Percentiles rank a stretch among this genome's conserved stretches.
These are phyloP conservation scores for Rhea pennata DNA, from an alignment of 2,113 vertebrate genomes.

Conservation along the genomic window DNA sequence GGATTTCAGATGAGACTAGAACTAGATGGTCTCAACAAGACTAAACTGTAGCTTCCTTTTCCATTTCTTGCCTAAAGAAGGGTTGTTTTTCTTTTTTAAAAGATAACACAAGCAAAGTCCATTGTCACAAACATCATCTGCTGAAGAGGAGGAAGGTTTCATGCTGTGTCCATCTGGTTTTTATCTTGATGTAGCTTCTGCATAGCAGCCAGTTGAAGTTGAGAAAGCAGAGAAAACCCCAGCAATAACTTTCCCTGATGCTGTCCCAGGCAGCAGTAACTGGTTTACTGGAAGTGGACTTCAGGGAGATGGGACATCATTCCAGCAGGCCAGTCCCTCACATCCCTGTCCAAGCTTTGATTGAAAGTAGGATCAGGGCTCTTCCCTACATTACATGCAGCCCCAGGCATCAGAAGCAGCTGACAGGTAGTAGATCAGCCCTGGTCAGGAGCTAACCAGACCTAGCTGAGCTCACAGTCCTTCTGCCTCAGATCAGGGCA, in stretches of 20 bases:
- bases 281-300: not conserved
- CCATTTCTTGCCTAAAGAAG: not conserved
- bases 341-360: not conserved
- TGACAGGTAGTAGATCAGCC: not conserved
- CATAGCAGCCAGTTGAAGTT: constrained; percentile 36
- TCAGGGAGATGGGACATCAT: not conserved
- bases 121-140: constrained; percentile 63
- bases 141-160: constrained; percentile 68
- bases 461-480: not conserved
- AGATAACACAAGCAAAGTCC: constrained; percentile 47
- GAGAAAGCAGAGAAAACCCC: constrained; percentile 35
- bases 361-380: not conserved
- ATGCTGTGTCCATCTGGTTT: constrained; percentile 21
- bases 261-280: not conserved
- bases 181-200: constrained; percentile 53
- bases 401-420: not conserved
- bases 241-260: constrained; percentile 6
- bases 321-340: not conserved
- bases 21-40: not conserved
- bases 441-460: not conserved
- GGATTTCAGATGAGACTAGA: not conserved
- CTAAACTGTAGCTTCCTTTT: constrained; percentile 27
- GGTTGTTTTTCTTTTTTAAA: not conserved
- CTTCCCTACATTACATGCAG: not conserved
- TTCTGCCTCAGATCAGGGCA: not conserved